Base-by-base conservation (phyloP, 2,888 invertebrate species). In the Polietes domitor region DNA sequence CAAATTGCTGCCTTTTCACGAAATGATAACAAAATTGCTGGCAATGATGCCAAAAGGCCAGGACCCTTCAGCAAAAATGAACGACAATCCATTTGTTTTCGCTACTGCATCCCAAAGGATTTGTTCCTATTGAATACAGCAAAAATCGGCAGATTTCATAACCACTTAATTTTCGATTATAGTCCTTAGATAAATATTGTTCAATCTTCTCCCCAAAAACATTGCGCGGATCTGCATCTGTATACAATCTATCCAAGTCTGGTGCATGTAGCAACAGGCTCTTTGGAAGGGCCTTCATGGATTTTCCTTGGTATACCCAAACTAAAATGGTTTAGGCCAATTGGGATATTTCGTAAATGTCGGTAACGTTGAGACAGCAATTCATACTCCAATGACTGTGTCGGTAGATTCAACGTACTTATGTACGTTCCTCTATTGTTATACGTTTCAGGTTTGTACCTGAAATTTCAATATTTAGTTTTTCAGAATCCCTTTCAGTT, bases 41-140 rank as follows among this genome's bases (percentile, higher is more conserved):
- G 32, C 32, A 32, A 7, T 5, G 3, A 5, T 3, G 53, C 47
- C 5, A 84, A 55, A 7, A 78, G 2, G 37, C 80, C 80, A 0
- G 80, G 80, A 1, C 80, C 78, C 26, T 81, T 84, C 15, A 78
- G 50, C 43, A 84, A 63, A 17, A 78, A 75, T 43, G 77, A 61
- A 72, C 2, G 65, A 81, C 15, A 77, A 43, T 0, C 72, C 77
- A 21, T 75, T 41, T 17, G 75, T 26, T 74, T 74, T 80, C n/a
- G n/a, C n/a, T n/a, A n/a, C n/a, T n/a, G n/a, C n/a, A n/a, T n/a
- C n/a, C n/a, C n/a, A n/a, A n/a, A 80, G 1, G 76, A 65, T 37
- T 65, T 75, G 5, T 75, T 75, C 24, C 55, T 68, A 65, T 65
- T 75, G 37, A 76, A 68, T 0, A 76, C 68, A 4, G 75, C 37